These are phyloP conservation scores for Pseudolaguvia tuberculata DNA, from an alignment of 2,113 vertebrate species.

Conservation along the genomic window DNA sequence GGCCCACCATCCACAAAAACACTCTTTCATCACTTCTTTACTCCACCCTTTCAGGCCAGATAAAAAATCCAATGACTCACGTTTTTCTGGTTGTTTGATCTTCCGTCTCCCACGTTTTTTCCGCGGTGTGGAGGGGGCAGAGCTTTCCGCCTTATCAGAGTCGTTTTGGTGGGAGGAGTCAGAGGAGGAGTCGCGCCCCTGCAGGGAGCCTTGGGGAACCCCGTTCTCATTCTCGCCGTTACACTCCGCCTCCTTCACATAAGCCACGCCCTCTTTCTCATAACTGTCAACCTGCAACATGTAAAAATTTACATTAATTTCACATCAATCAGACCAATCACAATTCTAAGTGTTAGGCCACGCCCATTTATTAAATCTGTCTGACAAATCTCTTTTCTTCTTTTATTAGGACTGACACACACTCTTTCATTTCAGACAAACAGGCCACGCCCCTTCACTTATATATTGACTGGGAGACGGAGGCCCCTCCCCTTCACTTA, in stretches of 20 bases:
- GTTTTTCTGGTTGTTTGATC: slow-evolving; percentile 59
- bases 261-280: slow-evolving; percentile 67
- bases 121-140: slow-evolving; percentile 62
- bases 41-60: too few relatives aligned
- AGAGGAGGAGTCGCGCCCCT: slow-evolving; percentile 34
- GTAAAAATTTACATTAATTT: not conserved
- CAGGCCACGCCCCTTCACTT: not conserved
- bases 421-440: not conserved
- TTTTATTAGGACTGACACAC: not conserved
- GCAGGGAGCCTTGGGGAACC: slow-evolving; percentile 40
- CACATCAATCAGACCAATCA: not conserved
- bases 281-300: slow-evolving; percentile 72
- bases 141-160: slow-evolving; percentile 74
- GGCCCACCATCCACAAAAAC: too few relatives aligned
- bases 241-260: slow-evolving; percentile 72
- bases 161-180: slow-evolving; percentile 78
- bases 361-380: not conserved
- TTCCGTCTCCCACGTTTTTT: slow-evolving; percentile 68
- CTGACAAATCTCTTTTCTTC: not conserved
- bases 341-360: not conserved
- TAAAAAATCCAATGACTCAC: slow-evolving; percentile 51
- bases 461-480: too few relatives aligned
- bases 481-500: too few relatives aligned
- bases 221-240: slow-evolving; percentile 75
- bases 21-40: too few relatives aligned